Conservation (phyloP, 2,888 invertebrate genomes). For the Steinernema hermaphroditum region DNA sequence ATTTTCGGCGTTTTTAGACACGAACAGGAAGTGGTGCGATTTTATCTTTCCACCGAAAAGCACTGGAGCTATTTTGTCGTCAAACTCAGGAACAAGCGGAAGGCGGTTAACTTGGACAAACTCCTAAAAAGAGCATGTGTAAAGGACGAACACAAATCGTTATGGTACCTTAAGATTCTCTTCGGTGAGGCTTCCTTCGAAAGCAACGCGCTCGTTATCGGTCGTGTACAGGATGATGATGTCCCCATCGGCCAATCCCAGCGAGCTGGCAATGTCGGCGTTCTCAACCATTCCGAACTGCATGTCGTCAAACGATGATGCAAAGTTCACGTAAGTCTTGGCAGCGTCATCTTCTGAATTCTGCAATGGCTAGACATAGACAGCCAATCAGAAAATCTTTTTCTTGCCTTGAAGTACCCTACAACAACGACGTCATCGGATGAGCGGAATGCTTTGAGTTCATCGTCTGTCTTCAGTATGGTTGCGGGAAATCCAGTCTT, state of each 20-base stretch:
- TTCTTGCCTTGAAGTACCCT: slow-evolving; percentile 78
- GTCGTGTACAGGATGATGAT: slow-evolving; percentile 83
- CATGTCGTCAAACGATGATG: slow-evolving; percentile 81
- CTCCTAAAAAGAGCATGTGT: slow-evolving; percentile 43
- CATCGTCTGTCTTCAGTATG: slow-evolving; percentile 78
- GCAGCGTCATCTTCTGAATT: slow-evolving; percentile 80
- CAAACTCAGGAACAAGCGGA: slow-evolving; percentile 66
- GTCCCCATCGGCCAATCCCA: slow-evolving; percentile 77
- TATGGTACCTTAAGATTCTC: too few species aligned
- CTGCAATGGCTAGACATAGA: slow-evolving; percentile 64
- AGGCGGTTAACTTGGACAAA: slow-evolving; percentile 66
- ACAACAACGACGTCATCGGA: slow-evolving; percentile 81
- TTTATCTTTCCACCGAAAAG: slow-evolving; percentile 98
- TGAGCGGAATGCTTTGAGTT: slow-evolving; percentile 81
- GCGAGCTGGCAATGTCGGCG: slow-evolving; percentile 78
- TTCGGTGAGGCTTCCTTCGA: slow-evolving; percentile 53
- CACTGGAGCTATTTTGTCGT: slow-evolving; percentile 81
- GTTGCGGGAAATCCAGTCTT: slow-evolving; percentile 95
- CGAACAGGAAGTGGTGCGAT: slow-evolving; percentile 90
- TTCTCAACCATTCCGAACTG: slow-evolving; percentile 83
- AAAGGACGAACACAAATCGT: too few species aligned
- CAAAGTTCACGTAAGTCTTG: slow-evolving; percentile 81
- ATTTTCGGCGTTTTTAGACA: slow-evolving; percentile 82
- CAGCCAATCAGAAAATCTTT: not conserved
- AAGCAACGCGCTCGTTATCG: slow-evolving; percentile 64